These are phyloP conservation scores for Ricordea florida DNA, from an alignment of 92 coral and sea anemone genomes.

Conservation along the genomic window DNA sequence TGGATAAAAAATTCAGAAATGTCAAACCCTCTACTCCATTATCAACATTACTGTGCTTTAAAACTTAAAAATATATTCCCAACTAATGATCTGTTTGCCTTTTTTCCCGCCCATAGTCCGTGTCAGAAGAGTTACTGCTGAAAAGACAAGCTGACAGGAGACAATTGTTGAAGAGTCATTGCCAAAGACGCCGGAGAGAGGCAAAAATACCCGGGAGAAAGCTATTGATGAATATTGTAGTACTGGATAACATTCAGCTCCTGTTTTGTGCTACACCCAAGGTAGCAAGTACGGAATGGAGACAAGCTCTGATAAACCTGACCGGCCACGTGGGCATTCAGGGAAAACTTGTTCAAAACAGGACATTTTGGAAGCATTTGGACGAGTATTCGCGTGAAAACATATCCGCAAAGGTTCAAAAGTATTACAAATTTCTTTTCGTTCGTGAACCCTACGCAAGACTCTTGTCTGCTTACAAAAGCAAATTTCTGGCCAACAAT, in stretches of 20 bases:
- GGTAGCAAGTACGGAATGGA: conserved; percentile 15
- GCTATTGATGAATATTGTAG: not conserved
- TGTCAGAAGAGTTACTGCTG: not conserved
- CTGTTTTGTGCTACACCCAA: conserved; percentile 8
- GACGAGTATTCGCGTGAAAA: not conserved
- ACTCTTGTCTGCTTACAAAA: conserved; percentile 11
- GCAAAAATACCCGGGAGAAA: not conserved
- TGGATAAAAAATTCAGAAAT: no score
- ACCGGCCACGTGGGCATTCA: not conserved
- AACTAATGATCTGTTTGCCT: no score
- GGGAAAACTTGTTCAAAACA: conserved; percentile 8
- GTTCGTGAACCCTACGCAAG: conserved; percentile 18
- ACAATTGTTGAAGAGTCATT: not conserved
- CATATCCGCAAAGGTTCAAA: not conserved
- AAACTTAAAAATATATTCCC: not conserved
- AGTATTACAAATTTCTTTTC: conserved; percentile 2
- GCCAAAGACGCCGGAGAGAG: not conserved
- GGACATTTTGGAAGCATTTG: conserved; percentile 8
- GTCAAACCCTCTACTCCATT: not conserved
- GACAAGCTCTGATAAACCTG: not conserved
- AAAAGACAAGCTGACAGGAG: not conserved
- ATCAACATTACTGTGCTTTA: not conserved
- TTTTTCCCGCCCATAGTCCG: not conserved
- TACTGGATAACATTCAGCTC: not conserved
- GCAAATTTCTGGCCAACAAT: not conserved